Conservation (phyloP, 2,113 vertebrate species). For the Heterochromis multidens region DNA sequence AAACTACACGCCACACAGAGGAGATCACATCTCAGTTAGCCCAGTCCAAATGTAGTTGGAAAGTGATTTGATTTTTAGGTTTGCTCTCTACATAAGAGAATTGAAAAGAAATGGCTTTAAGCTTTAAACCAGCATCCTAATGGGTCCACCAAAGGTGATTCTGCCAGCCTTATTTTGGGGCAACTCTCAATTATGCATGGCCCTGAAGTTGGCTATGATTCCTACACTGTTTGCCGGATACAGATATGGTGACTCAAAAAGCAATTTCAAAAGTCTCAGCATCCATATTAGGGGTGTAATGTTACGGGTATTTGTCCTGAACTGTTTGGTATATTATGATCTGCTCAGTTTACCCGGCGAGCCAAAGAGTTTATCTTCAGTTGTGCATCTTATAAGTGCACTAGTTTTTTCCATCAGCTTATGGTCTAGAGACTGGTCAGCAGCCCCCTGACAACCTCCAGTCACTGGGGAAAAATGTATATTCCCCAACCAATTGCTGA, state of each 20-base stretch:
- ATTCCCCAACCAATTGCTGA: neutral
- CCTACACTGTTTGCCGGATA: neutral
- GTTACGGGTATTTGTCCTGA: neutral
- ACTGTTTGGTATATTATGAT: too few species aligned
- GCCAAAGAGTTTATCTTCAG: too few species aligned
- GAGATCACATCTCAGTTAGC: neutral
- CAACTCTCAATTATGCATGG: neutral
- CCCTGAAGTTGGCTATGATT: neutral
- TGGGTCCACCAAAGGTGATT: neutral
- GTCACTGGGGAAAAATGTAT: too few species aligned
- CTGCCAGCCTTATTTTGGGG: neutral
- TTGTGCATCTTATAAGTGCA: too few species aligned
- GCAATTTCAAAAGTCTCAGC: neutral
- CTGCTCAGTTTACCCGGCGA: too few species aligned
- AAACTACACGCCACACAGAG: neutral
- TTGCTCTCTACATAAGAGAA: neutral
- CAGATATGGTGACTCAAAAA: neutral
- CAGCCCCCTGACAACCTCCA: too few species aligned
- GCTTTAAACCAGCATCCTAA: neutral
- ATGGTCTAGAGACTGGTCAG: too few species aligned
- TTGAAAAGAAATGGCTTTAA: neutral
- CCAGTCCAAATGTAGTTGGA: neutral
- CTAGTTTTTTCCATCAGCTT: too few species aligned
- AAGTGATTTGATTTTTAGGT: neutral
- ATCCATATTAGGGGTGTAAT: neutral